Conservation (phyloP, 2,888 invertebrate genomes). For the Campopleginae sp. region DNA sequence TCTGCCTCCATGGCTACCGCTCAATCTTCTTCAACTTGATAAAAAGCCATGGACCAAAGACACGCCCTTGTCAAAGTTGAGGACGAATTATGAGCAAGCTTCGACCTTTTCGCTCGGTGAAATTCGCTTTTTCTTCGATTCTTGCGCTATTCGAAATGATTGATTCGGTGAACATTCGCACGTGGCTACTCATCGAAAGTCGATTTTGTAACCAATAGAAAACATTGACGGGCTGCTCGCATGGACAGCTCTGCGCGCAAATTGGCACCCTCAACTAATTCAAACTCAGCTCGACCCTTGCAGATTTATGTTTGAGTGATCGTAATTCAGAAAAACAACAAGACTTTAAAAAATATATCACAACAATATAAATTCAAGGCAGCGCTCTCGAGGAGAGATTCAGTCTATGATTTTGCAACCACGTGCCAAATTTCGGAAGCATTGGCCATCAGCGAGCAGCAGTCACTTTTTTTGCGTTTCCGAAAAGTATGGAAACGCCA, state of each 20-base stretch:
- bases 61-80: constrained; percentile 29
- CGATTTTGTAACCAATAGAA: constrained; percentile 2
- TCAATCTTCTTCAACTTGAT: constrained; percentile 40
- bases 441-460: background rate
- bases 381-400: no score
- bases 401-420: no score
- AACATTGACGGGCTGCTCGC: background rate
- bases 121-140: constrained; percentile 36
- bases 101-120: constrained; percentile 13
- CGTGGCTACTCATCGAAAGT: constrained; percentile 15
- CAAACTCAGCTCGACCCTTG: background rate
- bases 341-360: background rate
- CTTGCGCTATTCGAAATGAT: constrained; percentile 34
- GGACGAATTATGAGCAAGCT: constrained; percentile 13
- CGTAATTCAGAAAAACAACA: background rate
- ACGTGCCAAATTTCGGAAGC: background rate
- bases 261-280: background rate
- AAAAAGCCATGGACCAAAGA: constrained; percentile 23
- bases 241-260: background rate
- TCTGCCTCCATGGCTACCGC: background rate
- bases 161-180: constrained; percentile 35
- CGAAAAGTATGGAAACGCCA: no score
- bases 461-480: no score
- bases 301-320: background rate
- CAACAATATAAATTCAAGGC: background rate